A percentile compares a stretch with the other conserved stretches of the same genome.
These are phyloP conservation scores for Bombylius major DNA, from an alignment of 2,888 invertebrate species.

Conservation along the genomic window DNA sequence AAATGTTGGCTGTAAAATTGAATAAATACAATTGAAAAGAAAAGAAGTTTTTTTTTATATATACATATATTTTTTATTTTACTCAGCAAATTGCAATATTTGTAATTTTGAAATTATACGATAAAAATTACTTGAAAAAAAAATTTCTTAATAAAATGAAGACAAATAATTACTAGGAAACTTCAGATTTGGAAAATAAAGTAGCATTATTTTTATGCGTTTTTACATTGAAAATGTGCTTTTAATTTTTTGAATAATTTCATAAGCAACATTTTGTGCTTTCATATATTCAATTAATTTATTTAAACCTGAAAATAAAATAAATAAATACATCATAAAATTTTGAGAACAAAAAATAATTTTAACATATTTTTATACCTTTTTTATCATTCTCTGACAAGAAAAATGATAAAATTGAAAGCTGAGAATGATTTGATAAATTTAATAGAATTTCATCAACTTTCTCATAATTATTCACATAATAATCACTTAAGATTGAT, in stretches of 20 bases:
- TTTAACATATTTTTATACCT: background rate
- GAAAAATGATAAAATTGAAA: conserved; percentile 27
- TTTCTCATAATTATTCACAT: conserved; percentile 23
- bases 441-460: conserved; percentile 23
- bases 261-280: background rate
- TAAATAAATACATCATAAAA: background rate
- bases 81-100: no score
- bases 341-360: no score
- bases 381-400: conserved; percentile 25
- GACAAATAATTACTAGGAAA: no score
- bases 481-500: conserved; percentile 24
- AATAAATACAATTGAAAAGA: conserved; percentile 14
- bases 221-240: background rate
- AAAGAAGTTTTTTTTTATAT: background rate
- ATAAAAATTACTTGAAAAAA: no score
- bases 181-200: no score
- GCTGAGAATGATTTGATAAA: conserved; percentile 29
- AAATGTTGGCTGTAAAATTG: conserved; percentile 39
- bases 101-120: no score
- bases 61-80: no score
- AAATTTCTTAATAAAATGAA: no score
- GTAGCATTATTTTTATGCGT: no score
- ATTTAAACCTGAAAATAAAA: background rate
- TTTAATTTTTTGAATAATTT: background rate
- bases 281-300: conserved; percentile 3